Percentiles rank a stretch among this genome's conserved stretches.
Evolutionary conservation across 1,140 invertebrate genomes (phyloP).

Genomic region (Drosophila lowei): DNA sequence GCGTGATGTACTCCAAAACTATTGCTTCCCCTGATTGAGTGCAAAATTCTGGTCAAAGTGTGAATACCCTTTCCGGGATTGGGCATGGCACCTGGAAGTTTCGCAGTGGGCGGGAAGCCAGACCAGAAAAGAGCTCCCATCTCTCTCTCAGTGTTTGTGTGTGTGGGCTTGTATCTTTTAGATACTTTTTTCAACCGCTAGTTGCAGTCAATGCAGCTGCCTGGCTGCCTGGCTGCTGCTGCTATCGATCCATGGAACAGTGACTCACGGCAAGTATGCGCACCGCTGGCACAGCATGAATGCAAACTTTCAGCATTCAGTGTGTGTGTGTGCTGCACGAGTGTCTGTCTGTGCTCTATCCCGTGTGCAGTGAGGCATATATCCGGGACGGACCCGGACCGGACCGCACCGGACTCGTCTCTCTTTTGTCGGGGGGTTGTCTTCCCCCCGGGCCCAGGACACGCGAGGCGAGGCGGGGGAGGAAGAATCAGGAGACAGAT

Average conservation of each 20-base stretch:
- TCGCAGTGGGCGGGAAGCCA: conserved; percentile 54
- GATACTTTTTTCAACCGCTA: conserved; percentile 59
- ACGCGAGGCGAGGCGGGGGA: background rate
- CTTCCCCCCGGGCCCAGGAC: background rate
- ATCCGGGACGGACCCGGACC: conserved; percentile 34
- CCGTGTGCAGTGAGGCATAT: conserved; percentile 51
- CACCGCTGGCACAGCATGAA: conserved; percentile 6
- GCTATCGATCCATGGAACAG: conserved; percentile 59
- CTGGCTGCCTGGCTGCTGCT: conserved; percentile 64
- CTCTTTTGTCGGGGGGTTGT: background rate
- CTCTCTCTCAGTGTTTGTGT: background rate
- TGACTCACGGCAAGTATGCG: conserved; percentile 28
- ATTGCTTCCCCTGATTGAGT: too few species aligned
- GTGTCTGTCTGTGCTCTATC: background rate
- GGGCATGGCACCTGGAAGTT: conserved; percentile 25
- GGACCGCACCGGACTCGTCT: background rate
- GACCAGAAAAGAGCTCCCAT: conserved; percentile 20
- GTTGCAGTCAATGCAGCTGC: conserved; percentile 50
- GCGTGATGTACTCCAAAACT: too few species aligned
- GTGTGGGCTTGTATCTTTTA: conserved; percentile 58
- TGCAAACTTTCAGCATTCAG: too few species aligned
- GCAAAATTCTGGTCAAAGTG: too few species aligned
- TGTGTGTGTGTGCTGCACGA: too few species aligned
- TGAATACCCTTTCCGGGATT: background rate
- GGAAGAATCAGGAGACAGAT: conserved; percentile 25